Evolutionary conservation across 2,888 invertebrate genomes (phyloP), one percentile per base, ranked within the genome.

Genomic region (Serripes groenlandicus): DNA sequence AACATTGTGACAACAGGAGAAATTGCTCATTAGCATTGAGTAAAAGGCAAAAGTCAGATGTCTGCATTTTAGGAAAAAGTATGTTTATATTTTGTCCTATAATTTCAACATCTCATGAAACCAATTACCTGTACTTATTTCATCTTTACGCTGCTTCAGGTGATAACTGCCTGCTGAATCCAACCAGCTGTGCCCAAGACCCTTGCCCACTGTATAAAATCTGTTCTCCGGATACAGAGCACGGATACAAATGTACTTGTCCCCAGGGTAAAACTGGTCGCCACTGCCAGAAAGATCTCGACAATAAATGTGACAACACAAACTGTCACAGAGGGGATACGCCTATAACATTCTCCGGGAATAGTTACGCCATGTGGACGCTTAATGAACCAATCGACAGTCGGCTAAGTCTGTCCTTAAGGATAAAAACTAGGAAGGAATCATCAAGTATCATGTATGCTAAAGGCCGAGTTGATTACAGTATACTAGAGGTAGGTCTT

Each of bases 371-470:
- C 0, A 96, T 97, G 88, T 97, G 97, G 94, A 96, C 96, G 83
- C 88, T 96, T 71, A 90, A 92, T 21, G 93, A 94, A 62, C 92
- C 97, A 62, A 89, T 90, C 11, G 98, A 98, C 93, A 97, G 97
- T 92, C 97, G 97, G 92, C 96, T 99, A 86, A 96, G 96, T 87
- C 95, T 98, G 76, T 96, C 97, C 70, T 94, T 99, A 90, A 96
- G 97, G 86, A 96, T 99, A 86, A 96, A 98, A 89, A 98, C 98
- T 23, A 96, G 97, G 83, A 96, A 97, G 94, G 96, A 96, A 35
- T 97, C 97, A 37, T 98, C 98, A 68, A 97, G 97, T 91, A 95
- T 99, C 58, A 96, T 98, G 96, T 97, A 97, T 94, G 97, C 97
- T 7, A 96, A 97, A 72, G 99, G 98, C 0, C 97, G 97, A 92